Base-by-base conservation (phyloP, 2,113 vertebrate species). In the Platysternon megacephalum region DNA sequence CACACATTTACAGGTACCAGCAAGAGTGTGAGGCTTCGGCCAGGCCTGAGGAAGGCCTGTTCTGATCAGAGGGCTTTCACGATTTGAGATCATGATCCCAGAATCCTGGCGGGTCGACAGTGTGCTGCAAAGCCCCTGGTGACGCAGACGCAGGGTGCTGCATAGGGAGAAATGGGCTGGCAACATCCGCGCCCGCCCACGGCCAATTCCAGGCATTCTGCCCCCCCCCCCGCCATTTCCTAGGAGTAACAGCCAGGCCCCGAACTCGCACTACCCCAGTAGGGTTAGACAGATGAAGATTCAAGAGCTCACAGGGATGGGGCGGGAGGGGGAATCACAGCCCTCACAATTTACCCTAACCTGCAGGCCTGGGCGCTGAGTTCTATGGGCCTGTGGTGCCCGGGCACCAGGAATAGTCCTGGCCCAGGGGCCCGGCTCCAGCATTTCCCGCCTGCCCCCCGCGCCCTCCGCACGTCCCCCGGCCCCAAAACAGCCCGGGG, bases 241-340 rank as follows among this genome's bases (percentile, higher is more conserved):
- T 0, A 0, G 56, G 44, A 76, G 32, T 49, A 83, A 84, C 65
- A 9, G 32, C 42, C 0, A 2, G 21, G n/a, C 12, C 22, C 49
- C 19, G 6, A 24, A 78, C 39, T 24, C 39, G 28, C 39, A 11
- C 44, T 44, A 19, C 61, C 16, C 32, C 61, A 65, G 2, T 3
- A 2, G 32, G 32, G 61, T 61, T 32, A 32, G 58, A 61, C 12
- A 16, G 29, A 61, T 5, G 29, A 29, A 61, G 58, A 61, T 61
- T 32, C 58, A 12, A 4, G 32, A 35, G 5, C 32, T 5, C 42
- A 19, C 0, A 0, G 3, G 39, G 42, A 44, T 53, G 35, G 26
- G 48, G 46, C 4, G 32, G 55, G 46, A 58, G 21, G 56, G 52
- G 76, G 17, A 24, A 84, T 53, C 49, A 19, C 4, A 29, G 3